A percentile compares a stretch with the other conserved stretches of the same genome.
phyloP scores from a whole-genome alignment of 1,140 invertebrate species.

The Temnothorax longispinosus region DNA sequence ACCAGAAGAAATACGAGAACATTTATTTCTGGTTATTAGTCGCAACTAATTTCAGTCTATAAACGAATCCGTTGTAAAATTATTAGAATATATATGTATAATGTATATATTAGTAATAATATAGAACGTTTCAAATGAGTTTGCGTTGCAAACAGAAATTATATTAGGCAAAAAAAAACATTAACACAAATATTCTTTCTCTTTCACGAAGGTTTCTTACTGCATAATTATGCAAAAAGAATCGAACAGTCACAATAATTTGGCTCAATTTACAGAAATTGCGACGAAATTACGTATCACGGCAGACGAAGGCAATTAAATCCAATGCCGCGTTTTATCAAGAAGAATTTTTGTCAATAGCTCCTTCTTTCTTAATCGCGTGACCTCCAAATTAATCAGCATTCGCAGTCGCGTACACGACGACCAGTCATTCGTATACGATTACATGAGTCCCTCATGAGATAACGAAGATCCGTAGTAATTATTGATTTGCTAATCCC shows the following conservation, averaged over 20 bases:
- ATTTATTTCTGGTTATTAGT: constrained; percentile 13
- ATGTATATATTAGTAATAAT: background rate
- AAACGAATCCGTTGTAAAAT: background rate
- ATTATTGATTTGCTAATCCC: constrained; percentile 69
- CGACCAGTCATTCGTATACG: constrained; percentile 25
- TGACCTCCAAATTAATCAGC: constrained; percentile 58
- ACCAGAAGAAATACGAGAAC: background rate
- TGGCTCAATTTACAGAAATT: background rate
- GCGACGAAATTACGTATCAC: background rate
- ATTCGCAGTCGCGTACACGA: background rate
- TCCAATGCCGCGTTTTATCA: background rate
- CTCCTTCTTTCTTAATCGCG: background rate
- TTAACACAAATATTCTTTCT: background rate
- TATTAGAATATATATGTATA: background rate
- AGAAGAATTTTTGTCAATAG: background rate
- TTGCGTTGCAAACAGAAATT: background rate
- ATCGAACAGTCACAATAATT: background rate
- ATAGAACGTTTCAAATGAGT: background rate
- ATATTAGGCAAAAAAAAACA: background rate
- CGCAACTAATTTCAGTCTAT: background rate
- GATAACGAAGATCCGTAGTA: constrained; percentile 66
- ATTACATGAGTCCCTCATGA: constrained; percentile 59
- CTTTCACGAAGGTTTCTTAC: background rate
- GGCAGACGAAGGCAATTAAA: background rate
- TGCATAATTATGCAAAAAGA: background rate